phyloP scores from a whole-genome alignment of 2,888 invertebrate species.

The Sthenelais limicola region DNA sequence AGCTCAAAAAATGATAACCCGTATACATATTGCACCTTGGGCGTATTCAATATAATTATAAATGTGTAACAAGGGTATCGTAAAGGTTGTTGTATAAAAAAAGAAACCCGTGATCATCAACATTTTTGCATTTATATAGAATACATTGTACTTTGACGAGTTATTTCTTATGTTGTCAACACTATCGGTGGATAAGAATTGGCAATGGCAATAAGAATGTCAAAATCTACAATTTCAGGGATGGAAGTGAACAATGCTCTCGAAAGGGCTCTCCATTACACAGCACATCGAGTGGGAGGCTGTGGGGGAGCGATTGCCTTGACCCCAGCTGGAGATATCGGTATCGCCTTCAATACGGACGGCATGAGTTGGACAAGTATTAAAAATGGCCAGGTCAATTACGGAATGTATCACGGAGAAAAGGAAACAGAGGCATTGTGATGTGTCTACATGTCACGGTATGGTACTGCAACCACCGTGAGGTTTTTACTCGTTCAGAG shows the following conservation, averaged over 20 bases:
- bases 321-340: slow-evolving; percentile 79
- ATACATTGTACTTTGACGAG: not conserved
- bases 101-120: too few relatives aligned
- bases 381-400: slow-evolving; percentile 59
- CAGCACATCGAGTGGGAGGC: slow-evolving; percentile 81
- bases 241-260: too few relatives aligned
- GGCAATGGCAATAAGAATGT: not conserved
- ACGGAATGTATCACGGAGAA: slow-evolving; percentile 53
- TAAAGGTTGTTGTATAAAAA: too few relatives aligned
- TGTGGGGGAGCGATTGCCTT: slow-evolving; percentile 84
- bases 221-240: too few relatives aligned
- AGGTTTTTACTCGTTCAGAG: too few relatives aligned
- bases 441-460: too few relatives aligned
- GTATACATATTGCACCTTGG: too few relatives aligned
- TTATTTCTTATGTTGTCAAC: not conserved
- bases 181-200: not conserved
- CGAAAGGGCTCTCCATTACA: slow-evolving; percentile 76
- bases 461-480: too few relatives aligned
- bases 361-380: slow-evolving; percentile 72
- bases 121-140: too few relatives aligned
- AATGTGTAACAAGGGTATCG: too few relatives aligned
- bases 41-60: too few relatives aligned
- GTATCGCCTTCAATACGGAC: slow-evolving; percentile 79
- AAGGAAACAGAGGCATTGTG: not conserved
- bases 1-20: too few relatives aligned